Evolutionary conservation across 2,797 vertebrate species (phyloP), one percentile per base, ranked within the genome.

Genomic region (Takifugu rubripes): DNA sequence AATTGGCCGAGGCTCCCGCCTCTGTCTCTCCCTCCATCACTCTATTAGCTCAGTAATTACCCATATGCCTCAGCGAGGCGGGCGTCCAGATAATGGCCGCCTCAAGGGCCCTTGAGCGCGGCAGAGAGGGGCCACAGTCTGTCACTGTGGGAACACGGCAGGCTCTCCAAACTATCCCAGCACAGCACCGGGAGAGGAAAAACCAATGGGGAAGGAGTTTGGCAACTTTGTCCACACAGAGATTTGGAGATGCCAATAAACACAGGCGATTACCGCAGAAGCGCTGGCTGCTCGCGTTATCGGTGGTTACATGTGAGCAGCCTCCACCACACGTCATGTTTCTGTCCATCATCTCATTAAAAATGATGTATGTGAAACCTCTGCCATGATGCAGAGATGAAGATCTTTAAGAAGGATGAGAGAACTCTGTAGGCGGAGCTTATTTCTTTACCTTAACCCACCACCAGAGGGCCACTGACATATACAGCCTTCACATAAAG

Each of bases 21-120:
- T 96, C 94, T 95, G 94, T 94, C 95, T 97, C 95, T 97, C 94
- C 94, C 94, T 95, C 94, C 95, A 96, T 96, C 94, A 96, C 94
- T 97, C 96, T 98, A 98, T 97, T 98, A 98, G 95, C 94, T 96
- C 94, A 93, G 95, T 98, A 98, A 98, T 98, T 98, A 98, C 96
- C 95, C 96, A 97, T 98, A 96, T 98, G 96, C 96, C 95, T 97
- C 94, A 89, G 94, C 93, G 95, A 96, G 94, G 94, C 94, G 92
- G 94, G 94, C 94, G 95, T 95, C 94, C 94, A 96, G 94, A 94
- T 98, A 98, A 98, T 98, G 95, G 95, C 93, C 90, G 94, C 94
- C 96, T 98, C 96, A 96, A 98, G 96, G 94, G 96, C 96, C 93
- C 96, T 98, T 94, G 93, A 96, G 92, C 92, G 89, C 92, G 90